Evolutionary conservation across 2,797 vertebrate species (phyloP).

Genomic region (Stomatorhinus walkeri): DNA sequence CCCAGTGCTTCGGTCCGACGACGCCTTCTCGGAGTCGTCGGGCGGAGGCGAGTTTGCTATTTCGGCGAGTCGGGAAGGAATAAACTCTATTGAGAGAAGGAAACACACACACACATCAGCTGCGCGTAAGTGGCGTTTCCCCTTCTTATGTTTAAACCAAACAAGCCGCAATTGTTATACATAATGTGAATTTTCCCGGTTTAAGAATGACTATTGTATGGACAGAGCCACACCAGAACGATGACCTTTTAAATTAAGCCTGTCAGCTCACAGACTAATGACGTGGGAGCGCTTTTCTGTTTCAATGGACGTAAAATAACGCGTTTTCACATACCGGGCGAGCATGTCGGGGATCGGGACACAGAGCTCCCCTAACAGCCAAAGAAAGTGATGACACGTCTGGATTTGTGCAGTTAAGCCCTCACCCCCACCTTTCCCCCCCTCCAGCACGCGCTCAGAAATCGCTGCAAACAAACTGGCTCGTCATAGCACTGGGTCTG

Average conservation of each 20-base stretch:
- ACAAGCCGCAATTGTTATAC: neutral
- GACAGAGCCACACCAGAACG: neutral
- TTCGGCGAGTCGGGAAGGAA: neutral
- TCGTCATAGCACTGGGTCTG: slow-evolving; percentile 54
- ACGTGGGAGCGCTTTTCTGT: slow-evolving; percentile 35
- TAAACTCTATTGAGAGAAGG: neutral
- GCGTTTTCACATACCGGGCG: slow-evolving; percentile 31
- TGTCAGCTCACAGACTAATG: slow-evolving; percentile 30
- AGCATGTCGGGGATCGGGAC: slow-evolving; percentile 47
- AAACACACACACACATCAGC: neutral
- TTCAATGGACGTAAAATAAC: slow-evolving; percentile 31
- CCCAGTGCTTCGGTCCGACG: neutral
- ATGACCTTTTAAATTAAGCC: neutral
- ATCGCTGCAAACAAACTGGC: slow-evolving; percentile 57
- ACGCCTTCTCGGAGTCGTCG: neutral
- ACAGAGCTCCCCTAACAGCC: slow-evolving; percentile 42
- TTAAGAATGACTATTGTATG: neutral
- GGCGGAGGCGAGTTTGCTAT: neutral
- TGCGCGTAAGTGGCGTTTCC: neutral
- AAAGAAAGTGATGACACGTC: slow-evolving; percentile 49
- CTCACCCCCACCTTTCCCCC: slow-evolving; percentile 29
- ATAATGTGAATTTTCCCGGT: neutral
- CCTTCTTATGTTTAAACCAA: neutral
- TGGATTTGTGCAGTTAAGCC: slow-evolving; percentile 41
- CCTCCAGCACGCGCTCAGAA: slow-evolving; percentile 45